Evolutionary conservation across 2,888 invertebrate genomes (phyloP).

Genomic region (Enoplolaimus lenunculus): DNA sequence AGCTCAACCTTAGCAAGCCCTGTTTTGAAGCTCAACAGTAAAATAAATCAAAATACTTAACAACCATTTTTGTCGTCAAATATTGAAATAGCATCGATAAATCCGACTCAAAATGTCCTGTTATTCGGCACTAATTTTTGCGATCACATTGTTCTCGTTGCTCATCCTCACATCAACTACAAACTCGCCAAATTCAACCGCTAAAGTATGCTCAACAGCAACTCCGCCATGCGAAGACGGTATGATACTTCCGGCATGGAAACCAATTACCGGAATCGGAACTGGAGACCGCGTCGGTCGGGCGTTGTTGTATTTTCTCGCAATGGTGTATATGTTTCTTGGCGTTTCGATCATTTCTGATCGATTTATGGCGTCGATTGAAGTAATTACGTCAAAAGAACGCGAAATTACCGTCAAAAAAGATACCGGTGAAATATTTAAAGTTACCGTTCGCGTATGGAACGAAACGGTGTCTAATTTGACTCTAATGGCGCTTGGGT

Average conservation of each 20-base stretch:
- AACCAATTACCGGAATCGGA: not conserved
- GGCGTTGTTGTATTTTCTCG: conserved; percentile 72
- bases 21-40: no score
- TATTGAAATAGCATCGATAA: no score
- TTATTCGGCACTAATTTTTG: no score
- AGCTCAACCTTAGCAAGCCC: no score
- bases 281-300: conserved; percentile 54
- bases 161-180: no score
- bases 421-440: conserved; percentile 49
- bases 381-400: conserved; percentile 95
- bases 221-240: conserved; percentile 12
- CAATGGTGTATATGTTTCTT: conserved; percentile 81
- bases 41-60: no score
- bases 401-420: conserved; percentile 56
- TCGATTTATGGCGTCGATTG: conserved; percentile 97
- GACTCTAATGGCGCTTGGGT: conserved; percentile 94
- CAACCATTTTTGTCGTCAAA: no score
- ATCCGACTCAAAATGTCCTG: no score
- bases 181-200: no score
- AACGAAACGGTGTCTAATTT: conserved; percentile 97
- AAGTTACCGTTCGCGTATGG: conserved; percentile 84
- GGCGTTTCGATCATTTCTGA: conserved; percentile 97
- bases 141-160: no score
- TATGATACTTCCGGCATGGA: conserved; percentile 11
- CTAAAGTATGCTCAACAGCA: not conserved